Evolutionary conservation across 2,113 vertebrate species (phyloP).

Genomic region (Cebidichthys violaceus): DNA sequence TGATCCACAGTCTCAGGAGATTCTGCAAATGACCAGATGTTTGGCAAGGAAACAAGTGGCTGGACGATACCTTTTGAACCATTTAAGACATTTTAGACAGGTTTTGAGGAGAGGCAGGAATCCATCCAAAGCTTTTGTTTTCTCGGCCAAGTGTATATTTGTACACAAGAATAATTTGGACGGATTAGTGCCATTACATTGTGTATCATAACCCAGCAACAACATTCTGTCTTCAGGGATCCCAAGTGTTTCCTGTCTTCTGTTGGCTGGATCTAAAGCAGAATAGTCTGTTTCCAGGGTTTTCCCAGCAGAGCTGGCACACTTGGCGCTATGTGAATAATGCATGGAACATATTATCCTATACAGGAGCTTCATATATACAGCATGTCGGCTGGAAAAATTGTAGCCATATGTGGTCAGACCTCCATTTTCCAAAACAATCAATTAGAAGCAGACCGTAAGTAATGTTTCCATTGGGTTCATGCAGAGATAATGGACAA

Average conservation of each 20-base stretch:
- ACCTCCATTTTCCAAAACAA: constrained; percentile 23
- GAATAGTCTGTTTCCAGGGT: constrained; percentile 18
- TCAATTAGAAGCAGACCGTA: constrained; percentile 3
- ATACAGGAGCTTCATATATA: constrained; percentile 30
- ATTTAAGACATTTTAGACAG: constrained; percentile 33
- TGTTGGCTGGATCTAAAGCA: constrained; percentile 27
- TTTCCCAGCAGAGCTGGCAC: constrained; percentile 50
- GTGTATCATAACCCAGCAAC: constrained; percentile 3
- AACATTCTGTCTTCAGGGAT: neutral
- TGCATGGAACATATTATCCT: constrained; percentile 58
- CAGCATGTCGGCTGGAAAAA: constrained; percentile 10
- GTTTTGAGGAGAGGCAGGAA: constrained; percentile 22
- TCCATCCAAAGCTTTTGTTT: constrained; percentile 40
- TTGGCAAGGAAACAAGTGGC: constrained; percentile 54
- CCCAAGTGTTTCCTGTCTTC: constrained; percentile 24
- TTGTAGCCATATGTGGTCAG: constrained; percentile 18
- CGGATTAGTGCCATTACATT: constrained; percentile 18
- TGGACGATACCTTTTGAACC: constrained; percentile 48
- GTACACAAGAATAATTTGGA: constrained; percentile 16
- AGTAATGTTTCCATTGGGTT: constrained; percentile 2
- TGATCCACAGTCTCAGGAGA: constrained; percentile 43
- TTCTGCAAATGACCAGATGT: constrained; percentile 63
- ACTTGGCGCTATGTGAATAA: constrained; percentile 67
- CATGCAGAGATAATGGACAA: constrained; percentile 17
- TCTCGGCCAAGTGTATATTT: constrained; percentile 9